phyloP scores from a whole-genome alignment of 1,140 invertebrate species.

The Conus ventricosus region DNA sequence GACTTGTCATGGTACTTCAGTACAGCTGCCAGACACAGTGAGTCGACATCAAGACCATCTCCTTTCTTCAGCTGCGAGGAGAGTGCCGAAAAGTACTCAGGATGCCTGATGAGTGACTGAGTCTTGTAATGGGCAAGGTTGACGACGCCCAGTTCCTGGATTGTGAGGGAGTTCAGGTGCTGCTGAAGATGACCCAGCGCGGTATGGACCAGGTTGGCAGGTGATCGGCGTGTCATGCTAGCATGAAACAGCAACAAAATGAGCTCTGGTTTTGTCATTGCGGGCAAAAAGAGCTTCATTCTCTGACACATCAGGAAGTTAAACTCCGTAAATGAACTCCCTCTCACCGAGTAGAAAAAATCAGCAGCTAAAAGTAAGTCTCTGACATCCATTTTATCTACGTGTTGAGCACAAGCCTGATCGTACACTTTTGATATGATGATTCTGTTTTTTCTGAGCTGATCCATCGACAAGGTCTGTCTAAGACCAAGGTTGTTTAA shows the following conservation, averaged over 20 bases:
- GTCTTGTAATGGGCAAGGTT: conserved; percentile 35
- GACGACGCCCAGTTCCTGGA: conserved; percentile 24
- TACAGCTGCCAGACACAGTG: conserved; percentile 8
- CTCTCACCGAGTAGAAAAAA: conserved; percentile 23
- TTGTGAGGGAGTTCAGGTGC: neutral
- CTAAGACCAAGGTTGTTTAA: conserved; percentile 12
- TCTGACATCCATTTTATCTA: neutral
- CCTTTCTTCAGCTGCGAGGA: neutral
- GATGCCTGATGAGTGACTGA: neutral
- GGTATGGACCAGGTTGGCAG: neutral
- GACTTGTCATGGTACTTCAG: conserved; percentile 24
- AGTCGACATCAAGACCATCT: neutral
- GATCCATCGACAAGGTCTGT: neutral
- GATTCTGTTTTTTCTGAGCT: conserved; percentile 21
- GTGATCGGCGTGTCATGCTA: neutral
- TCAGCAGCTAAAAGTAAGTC: conserved; percentile 31
- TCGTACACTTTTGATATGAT: conserved; percentile 26
- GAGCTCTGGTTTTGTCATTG: conserved; percentile 14
- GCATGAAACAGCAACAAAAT: conserved; percentile 20
- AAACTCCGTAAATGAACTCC: conserved; percentile 30
- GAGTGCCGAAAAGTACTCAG: conserved; percentile 16
- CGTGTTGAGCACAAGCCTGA: neutral
- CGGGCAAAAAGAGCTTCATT: conserved; percentile 21
- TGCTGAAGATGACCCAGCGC: neutral
- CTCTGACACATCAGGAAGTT: conserved; percentile 16